Conservation (phyloP, 1,140 invertebrate genomes). For the Eriosoma lanigerum region DNA sequence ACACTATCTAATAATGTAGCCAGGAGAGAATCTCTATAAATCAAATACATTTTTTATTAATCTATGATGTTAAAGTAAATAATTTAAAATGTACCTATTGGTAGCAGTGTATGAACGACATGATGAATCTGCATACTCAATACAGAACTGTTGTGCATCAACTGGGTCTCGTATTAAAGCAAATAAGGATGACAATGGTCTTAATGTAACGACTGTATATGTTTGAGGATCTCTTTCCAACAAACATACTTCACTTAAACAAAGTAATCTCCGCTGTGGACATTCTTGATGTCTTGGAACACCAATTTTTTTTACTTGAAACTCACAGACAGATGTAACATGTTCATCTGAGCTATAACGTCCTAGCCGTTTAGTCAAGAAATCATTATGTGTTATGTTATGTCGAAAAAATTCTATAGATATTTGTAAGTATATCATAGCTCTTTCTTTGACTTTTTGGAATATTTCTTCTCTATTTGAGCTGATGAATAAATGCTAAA, state of each 20-base stretch:
- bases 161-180: slow-evolving; percentile 84
- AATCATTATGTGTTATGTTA: slow-evolving; percentile 81
- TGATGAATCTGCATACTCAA: slow-evolving; percentile 93
- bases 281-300: slow-evolving; percentile 71
- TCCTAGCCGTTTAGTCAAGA: slow-evolving; percentile 82
- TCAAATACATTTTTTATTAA: background rate
- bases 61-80: background rate
- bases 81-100: slow-evolving; percentile 55
- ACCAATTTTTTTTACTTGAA: slow-evolving; percentile 85
- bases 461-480: slow-evolving; percentile 82
- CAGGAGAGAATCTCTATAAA: slow-evolving; percentile 84
- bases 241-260: slow-evolving; percentile 92
- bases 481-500: slow-evolving; percentile 82
- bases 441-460: slow-evolving; percentile 79
- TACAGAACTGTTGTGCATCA: slow-evolving; percentile 90
- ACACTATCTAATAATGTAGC: slow-evolving; percentile 95
- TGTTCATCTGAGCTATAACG: slow-evolving; percentile 89
- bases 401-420: slow-evolving; percentile 80
- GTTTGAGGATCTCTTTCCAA: slow-evolving; percentile 95
- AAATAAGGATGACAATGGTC: slow-evolving; percentile 87
- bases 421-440: slow-evolving; percentile 77
- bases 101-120: slow-evolving; percentile 83
- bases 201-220: slow-evolving; percentile 86
- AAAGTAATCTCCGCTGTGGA: slow-evolving; percentile 82
- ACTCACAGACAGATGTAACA: slow-evolving; percentile 89